Conservation (phyloP, 2,888 invertebrate species). For the Cylindroiulus punctatus region DNA sequence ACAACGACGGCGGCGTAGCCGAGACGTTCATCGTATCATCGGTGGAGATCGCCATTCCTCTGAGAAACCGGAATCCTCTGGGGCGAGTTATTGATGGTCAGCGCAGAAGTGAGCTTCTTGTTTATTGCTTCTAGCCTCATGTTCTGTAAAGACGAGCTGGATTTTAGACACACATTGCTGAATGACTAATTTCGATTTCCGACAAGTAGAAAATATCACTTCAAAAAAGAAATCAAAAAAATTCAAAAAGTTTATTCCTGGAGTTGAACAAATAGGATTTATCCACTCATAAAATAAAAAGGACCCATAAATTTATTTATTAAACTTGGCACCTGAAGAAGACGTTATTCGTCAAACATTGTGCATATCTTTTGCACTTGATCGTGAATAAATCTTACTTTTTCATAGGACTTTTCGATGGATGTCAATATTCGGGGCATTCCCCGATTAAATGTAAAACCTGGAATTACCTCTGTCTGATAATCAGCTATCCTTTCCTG, state of each 20-base stretch:
- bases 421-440: not conserved
- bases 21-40: not conserved
- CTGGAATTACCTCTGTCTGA: constrained; percentile 83
- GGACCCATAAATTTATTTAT: no score
- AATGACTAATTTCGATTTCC: not conserved
- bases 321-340: no score
- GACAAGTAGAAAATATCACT: no score
- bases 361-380: no score
- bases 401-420: not conserved
- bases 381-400: not conserved
- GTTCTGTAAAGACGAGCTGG: constrained; percentile 61
- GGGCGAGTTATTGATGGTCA: constrained; percentile 56
- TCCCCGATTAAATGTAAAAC: not conserved
- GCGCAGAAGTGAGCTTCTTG: constrained; percentile 59
- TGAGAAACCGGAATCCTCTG: constrained; percentile 58
- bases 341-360: no score
- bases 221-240: no score
- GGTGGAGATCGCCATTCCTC: constrained; percentile 57
- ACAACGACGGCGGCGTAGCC: not conserved
- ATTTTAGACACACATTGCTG: not conserved
- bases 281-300: no score
- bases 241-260: no score
- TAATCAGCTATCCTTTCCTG: constrained; percentile 93
- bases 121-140: constrained; percentile 63
- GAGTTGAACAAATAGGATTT: no score